Evolutionary conservation across 2,888 invertebrate genomes (phyloP).

Genomic region (Cactoblastis cactorum): DNA sequence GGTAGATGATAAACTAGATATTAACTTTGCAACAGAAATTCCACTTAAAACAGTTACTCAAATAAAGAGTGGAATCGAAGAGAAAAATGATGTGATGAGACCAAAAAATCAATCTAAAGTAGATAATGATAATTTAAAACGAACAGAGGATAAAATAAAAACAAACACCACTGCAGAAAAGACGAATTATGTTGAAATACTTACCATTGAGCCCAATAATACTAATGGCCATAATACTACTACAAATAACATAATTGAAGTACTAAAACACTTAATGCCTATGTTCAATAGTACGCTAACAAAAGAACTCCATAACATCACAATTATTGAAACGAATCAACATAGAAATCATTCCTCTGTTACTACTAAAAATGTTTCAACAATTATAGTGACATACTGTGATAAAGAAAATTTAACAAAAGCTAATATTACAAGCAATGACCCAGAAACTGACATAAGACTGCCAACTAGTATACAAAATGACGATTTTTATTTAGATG

Average conservation of each 20-base stretch:
- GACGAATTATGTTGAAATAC: conserved; percentile 57
- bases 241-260: conserved; percentile 60
- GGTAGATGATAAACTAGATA: conserved; percentile 24
- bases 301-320: conserved; percentile 67
- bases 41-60: conserved; percentile 31
- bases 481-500: conserved; percentile 25
- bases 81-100: conserved; percentile 41
- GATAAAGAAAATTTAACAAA: conserved; percentile 53
- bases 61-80: conserved; percentile 61
- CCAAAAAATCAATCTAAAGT: conserved; percentile 25
- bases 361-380: conserved; percentile 63
- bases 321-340: conserved; percentile 62
- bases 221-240: conserved; percentile 44
- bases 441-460: conserved; percentile 28
- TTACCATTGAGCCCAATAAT: conserved; percentile 65
- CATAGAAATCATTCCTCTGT: conserved; percentile 59
- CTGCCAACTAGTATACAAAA: conserved; percentile 19
- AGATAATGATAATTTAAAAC: conserved; percentile 19
- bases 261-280: conserved; percentile 69
- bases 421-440: conserved; percentile 31
- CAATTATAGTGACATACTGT: conserved; percentile 67
- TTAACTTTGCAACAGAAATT: conserved; percentile 19
- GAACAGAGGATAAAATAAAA: conserved; percentile 11
- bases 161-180: conserved; percentile 35
- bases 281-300: conserved; percentile 60